Conservation (phyloP, 2,797 vertebrate species). For the Muscicapa comitata region DNA sequence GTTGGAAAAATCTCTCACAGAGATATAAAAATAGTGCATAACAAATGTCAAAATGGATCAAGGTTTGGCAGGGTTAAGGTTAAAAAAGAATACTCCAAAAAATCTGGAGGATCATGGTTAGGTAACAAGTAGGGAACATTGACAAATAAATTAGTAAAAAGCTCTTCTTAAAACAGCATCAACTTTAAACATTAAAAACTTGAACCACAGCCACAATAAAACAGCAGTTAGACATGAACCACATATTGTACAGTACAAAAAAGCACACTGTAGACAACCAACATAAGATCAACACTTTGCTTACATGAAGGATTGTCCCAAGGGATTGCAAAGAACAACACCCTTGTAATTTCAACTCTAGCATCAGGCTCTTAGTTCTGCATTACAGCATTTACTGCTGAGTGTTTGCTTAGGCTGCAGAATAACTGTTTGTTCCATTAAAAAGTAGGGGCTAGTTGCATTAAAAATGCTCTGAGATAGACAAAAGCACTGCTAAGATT, state of each 20-base stretch:
- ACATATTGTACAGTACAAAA: slow-evolving; percentile 89
- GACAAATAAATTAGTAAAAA: slow-evolving; percentile 88
- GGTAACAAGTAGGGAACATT: slow-evolving; percentile 81
- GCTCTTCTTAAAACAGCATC: slow-evolving; percentile 85
- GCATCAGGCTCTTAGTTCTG: slow-evolving; percentile 75
- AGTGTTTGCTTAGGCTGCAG: slow-evolving; percentile 72
- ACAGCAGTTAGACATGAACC: slow-evolving; percentile 86
- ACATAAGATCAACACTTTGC: slow-evolving; percentile 80
- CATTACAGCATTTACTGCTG: slow-evolving; percentile 56
- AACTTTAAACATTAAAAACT: slow-evolving; percentile 89
- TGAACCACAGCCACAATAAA: slow-evolving; percentile 86
- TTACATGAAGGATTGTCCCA: slow-evolving; percentile 91
- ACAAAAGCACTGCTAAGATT: slow-evolving; percentile 67
- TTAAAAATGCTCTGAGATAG: slow-evolving; percentile 74
- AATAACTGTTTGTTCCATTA: slow-evolving; percentile 59
- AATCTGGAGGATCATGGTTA: slow-evolving; percentile 83
- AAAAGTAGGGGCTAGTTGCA: slow-evolving; percentile 75
- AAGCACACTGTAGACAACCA: slow-evolving; percentile 79
- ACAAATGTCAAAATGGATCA: slow-evolving; percentile 88
- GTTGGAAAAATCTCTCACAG: slow-evolving; percentile 81
- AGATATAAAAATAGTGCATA: slow-evolving; percentile 96
- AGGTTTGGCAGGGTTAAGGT: slow-evolving; percentile 81
- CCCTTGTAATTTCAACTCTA: slow-evolving; percentile 78
- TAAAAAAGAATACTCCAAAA: slow-evolving; percentile 83
- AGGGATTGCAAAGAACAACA: slow-evolving; percentile 71